These are phyloP conservation scores for Bruchidius siliquastri DNA, from an alignment of 2,888 invertebrate genomes.

Conservation along the genomic window DNA sequence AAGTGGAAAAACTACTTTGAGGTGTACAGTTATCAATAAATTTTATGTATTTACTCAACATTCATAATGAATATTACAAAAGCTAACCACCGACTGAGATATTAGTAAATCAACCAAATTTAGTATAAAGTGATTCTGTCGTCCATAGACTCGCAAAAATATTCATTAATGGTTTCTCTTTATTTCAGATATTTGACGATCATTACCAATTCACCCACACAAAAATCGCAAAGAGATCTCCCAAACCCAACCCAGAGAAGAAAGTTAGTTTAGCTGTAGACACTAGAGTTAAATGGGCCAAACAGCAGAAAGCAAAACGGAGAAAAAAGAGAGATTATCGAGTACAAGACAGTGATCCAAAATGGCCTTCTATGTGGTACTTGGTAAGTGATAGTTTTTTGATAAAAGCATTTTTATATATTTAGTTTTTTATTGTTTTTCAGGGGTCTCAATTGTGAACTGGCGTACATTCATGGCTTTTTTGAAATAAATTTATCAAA, in stretches of 20 bases:
- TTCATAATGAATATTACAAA: no score
- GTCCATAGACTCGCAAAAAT: no score
- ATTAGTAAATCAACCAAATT: no score
- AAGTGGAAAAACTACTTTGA: no score
- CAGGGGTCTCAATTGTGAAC: no score
- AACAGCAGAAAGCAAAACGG: slow-evolving; percentile 75
- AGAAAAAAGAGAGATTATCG: slow-evolving; percentile 77
- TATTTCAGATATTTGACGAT: slow-evolving; percentile 77
- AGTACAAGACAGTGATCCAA: slow-evolving; percentile 66
- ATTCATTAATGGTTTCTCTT: slow-evolving; percentile 4
- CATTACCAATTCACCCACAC: slow-evolving; percentile 83
- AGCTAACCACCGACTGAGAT: no score
- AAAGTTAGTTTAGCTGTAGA: slow-evolving; percentile 69
- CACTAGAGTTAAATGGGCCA: slow-evolving; percentile 73
- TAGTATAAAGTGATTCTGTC: no score
- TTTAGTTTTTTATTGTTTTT: slow-evolving; percentile 3
- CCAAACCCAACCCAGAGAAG: slow-evolving; percentile 64
- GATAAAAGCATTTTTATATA: no score
- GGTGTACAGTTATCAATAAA: no score
- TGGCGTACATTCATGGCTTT: no score
- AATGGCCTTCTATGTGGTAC: slow-evolving; percentile 97
- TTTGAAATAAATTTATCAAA: no score
- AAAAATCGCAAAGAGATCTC: slow-evolving; percentile 72
- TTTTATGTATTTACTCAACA: no score
- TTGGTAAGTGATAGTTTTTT: slow-evolving; percentile 62